These are phyloP conservation scores for Stenodema calcarata DNA, from an alignment of 2,888 invertebrate genomes.

Conservation along the genomic window DNA sequence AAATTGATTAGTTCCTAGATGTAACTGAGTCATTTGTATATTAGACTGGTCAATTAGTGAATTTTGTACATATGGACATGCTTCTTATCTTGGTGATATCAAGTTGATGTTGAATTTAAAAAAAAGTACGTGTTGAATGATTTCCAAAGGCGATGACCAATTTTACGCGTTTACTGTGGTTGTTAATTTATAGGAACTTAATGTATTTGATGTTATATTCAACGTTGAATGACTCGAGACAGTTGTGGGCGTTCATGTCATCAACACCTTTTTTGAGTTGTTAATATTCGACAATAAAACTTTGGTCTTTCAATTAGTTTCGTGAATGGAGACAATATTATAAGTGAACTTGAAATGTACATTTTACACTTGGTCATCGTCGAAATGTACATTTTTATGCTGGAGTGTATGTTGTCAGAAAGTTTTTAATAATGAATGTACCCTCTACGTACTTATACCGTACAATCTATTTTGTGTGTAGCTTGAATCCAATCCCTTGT, in stretches of 20 bases:
- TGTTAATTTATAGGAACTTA: no score
- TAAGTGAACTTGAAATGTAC: not conserved
- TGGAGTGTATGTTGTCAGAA: not conserved
- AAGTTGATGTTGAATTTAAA: not conserved
- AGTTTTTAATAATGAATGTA: not conserved
- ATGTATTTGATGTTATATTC: no score
- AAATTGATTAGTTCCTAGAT: not conserved
- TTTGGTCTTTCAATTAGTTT: not conserved
- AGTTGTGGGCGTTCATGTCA: no score
- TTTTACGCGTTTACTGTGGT: not conserved
- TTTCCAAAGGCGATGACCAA: not conserved
- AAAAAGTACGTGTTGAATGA: not conserved
- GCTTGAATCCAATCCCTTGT: not conserved
- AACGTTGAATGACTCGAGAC: no score
- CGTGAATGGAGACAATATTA: not conserved
- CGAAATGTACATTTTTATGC: not conserved
- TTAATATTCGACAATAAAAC: not conserved
- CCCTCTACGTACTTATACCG: not conserved
- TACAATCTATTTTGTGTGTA: not conserved
- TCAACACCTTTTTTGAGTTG: no score
- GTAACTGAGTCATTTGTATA: not conserved
- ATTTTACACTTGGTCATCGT: not conserved
- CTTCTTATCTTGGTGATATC: not conserved
- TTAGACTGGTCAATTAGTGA: slow-evolving; percentile 8
- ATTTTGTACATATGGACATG: not conserved